Percentiles rank a stretch among this genome's conserved stretches.
Evolutionary conservation across 2,888 invertebrate genomes (phyloP).

Genomic region (Auanema freiburgensis): DNA sequence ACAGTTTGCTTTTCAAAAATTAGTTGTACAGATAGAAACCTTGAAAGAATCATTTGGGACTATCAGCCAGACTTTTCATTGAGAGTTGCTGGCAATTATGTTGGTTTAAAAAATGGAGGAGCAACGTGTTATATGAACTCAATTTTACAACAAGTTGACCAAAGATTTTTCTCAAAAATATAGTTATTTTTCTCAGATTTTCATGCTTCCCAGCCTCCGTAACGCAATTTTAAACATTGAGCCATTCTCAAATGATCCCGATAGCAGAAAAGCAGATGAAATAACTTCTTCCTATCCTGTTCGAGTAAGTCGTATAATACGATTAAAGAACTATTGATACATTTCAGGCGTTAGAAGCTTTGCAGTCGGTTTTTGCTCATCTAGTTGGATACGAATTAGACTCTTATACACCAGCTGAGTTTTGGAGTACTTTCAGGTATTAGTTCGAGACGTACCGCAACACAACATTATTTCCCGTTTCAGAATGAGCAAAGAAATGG

Average conservation of each 20-base stretch:
- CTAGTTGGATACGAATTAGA: conserved; percentile 91
- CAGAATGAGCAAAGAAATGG: conserved; percentile 75
- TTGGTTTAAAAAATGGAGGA: conserved; percentile 95
- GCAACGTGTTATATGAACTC: conserved; percentile 99
- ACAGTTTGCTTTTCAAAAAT: not conserved
- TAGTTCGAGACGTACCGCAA: no score
- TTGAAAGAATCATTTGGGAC: conserved; percentile 79
- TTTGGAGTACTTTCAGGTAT: conserved; percentile 97
- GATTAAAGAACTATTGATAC: not conserved
- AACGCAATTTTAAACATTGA: conserved; percentile 7
- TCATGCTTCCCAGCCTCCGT: conserved; percentile 12
- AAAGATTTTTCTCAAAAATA: no score
- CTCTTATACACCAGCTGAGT: conserved; percentile 93
- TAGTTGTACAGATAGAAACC: conserved; percentile 9
- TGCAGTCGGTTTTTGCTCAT: conserved; percentile 96
- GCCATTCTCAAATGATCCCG: not conserved
- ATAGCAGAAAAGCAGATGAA: not conserved
- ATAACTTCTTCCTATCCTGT: not conserved
- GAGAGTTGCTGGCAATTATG: conserved; percentile 85
- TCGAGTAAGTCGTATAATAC: not conserved
- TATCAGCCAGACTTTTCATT: conserved; percentile 92
- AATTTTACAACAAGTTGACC: conserved; percentile 80
- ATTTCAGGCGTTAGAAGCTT: conserved; percentile 78
- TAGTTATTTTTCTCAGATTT: conserved; percentile 12
- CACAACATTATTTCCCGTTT: conserved; percentile 31